A percentile compares a stretch with the other conserved stretches of the same genome.
phyloP scores from a whole-genome alignment of 2,113 vertebrate genomes.

The Cariama cristata region DNA sequence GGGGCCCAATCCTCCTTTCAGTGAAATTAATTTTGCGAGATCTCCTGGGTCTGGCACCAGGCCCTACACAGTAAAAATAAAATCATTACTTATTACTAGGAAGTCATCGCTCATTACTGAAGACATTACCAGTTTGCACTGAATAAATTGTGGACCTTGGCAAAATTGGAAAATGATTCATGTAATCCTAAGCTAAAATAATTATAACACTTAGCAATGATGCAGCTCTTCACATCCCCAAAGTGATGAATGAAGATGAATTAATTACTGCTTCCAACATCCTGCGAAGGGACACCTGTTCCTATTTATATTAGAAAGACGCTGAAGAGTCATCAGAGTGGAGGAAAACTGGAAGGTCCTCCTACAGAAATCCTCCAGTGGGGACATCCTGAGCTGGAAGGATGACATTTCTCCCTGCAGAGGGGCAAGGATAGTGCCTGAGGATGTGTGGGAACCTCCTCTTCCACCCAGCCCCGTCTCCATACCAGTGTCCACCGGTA shows the following conservation, averaged over 20 bases:
- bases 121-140: not conserved
- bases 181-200: not conserved
- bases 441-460: not conserved
- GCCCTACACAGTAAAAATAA: not conserved
- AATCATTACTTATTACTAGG: not conserved
- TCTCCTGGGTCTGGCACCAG: not conserved
- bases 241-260: not conserved
- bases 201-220: not conserved
- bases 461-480: not conserved
- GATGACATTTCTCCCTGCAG: not conserved
- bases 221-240: not conserved
- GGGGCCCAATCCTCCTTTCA: not conserved
- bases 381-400: not conserved
- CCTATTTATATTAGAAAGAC: not conserved
- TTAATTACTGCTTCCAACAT: not conserved
- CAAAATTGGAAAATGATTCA: conserved; percentile 32
- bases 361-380: not conserved
- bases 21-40: fast-evolving
- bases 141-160: conserved; percentile 13
- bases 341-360: not conserved
- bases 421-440: fast-evolving
- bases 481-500: not conserved
- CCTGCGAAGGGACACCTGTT: not conserved
- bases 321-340: not conserved
- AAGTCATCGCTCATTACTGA: not conserved